A percentile compares a stretch with the other conserved stretches of the same genome.
phyloP scores from a whole-genome alignment of 2,113 vertebrate species.

The Engraulis encrasicolus region DNA sequence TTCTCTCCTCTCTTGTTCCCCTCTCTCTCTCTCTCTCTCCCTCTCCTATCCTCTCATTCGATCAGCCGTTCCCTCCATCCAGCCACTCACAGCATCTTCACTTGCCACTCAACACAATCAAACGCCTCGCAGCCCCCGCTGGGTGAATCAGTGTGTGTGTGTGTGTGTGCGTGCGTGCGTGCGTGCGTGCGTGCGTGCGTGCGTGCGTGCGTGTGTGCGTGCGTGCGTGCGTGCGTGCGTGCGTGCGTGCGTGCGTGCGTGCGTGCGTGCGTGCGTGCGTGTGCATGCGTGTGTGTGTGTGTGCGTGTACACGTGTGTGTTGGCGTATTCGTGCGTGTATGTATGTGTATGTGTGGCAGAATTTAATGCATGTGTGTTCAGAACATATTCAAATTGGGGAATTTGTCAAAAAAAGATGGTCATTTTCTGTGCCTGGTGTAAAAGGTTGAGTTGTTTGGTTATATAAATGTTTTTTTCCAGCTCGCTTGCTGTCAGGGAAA shows the following conservation, averaged over 20 bases:
- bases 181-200: conserved; percentile 34
- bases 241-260: conserved; percentile 31
- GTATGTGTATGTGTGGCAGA: conserved; percentile 15
- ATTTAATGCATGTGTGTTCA: neutral
- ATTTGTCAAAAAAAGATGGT: neutral
- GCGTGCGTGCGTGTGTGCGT: neutral
- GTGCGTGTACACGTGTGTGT: conserved; percentile 35
- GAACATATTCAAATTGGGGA: neutral
- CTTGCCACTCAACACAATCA: conserved; percentile 56
- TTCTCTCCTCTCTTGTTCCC: neutral
- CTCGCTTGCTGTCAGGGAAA: neutral
- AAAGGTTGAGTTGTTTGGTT: neutral
- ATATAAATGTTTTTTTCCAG: neutral
- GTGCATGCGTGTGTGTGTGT: conserved; percentile 36
- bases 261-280: conserved; percentile 29
- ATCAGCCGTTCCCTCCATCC: conserved; percentile 50
- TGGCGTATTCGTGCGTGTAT: conserved; percentile 32
- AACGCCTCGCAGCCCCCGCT: conserved; percentile 46
- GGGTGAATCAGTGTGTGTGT: conserved; percentile 27
- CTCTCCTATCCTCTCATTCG: conserved; percentile 40
- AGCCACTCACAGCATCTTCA: conserved; percentile 56
- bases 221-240: neutral
- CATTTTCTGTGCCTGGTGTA: conserved; percentile 9
- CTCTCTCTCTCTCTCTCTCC: conserved; percentile 13
- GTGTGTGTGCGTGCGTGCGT: conserved; percentile 43